Conservation (phyloP, 2,113 vertebrate genomes). For the Gymnobelideus leadbeateri region DNA sequence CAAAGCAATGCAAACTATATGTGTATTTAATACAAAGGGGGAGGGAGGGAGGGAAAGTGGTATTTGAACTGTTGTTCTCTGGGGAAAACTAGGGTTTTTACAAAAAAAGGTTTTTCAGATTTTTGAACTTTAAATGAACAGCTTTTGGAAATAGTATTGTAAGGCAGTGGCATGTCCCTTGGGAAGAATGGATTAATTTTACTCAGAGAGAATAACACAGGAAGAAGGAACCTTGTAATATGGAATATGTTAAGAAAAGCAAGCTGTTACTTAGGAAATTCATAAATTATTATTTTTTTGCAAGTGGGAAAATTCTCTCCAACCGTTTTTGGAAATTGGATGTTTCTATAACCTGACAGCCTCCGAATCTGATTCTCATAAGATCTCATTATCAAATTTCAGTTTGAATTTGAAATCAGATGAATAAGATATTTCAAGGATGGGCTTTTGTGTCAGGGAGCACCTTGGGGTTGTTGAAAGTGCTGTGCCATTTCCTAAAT, state of each 20-base stretch:
- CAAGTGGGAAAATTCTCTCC: not conserved
- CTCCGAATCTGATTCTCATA: not conserved
- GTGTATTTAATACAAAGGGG: not conserved
- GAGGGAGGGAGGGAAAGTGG: not conserved
- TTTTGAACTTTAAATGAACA: slow-evolving; percentile 80
- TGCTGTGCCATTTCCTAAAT: not conserved
- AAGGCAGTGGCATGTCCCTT: slow-evolving; percentile 74
- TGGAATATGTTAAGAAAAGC: slow-evolving; percentile 75
- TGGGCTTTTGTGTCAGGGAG: not conserved
- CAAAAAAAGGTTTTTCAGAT: slow-evolving; percentile 32
- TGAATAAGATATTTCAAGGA: not conserved
- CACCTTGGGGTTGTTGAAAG: not conserved
- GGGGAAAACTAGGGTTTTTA: not conserved
- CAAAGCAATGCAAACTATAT: not conserved
- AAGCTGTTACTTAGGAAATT: slow-evolving; percentile 64
- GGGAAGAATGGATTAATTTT: slow-evolving; percentile 79
- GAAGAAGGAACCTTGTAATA: slow-evolving; percentile 71
- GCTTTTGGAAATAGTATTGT: slow-evolving; percentile 80
- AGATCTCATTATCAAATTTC: not conserved
- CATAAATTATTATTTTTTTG: slow-evolving; percentile 42
- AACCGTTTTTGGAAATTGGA: not conserved
- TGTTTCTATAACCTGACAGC: not conserved
- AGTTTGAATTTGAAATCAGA: not conserved
- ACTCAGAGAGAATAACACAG: slow-evolving; percentile 68
- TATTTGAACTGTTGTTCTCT: not conserved